Conservation (phyloP, 2,113 vertebrate species). For the Colossoma macropomum region DNA sequence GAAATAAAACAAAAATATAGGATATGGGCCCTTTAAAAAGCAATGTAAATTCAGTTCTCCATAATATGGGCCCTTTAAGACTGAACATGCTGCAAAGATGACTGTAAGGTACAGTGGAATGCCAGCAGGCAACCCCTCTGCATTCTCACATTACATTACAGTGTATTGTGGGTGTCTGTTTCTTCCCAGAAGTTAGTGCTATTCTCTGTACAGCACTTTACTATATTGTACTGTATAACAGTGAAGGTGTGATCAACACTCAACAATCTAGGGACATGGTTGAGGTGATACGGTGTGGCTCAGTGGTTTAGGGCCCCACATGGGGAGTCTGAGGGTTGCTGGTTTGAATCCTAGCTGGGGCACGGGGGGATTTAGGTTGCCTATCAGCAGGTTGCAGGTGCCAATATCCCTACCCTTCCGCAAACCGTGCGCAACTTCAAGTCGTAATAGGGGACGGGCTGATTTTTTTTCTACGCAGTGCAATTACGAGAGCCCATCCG, state of each 20-base stretch:
- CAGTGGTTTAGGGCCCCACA: not conserved
- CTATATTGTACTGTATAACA: not conserved
- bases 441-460: not conserved
- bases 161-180: slow-evolving; percentile 4
- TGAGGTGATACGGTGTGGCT: slow-evolving; percentile 35
- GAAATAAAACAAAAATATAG: too few relatives aligned
- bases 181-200: slow-evolving; percentile 27
- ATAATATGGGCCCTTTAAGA: too few relatives aligned
- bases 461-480: not conserved
- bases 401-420: slow-evolving; percentile 35
- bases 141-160: slow-evolving; percentile 4
- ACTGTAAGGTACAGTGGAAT: not conserved
- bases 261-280: slow-evolving; percentile 5
- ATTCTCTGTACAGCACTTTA: not conserved
- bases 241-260: slow-evolving; percentile 22
- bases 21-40: too few relatives aligned
- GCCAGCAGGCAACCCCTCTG: not conserved
- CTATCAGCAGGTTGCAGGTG: slow-evolving; percentile 41
- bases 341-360: slow-evolving; percentile 1
- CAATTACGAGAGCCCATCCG: slow-evolving; percentile 20
- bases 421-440: slow-evolving; percentile 6
- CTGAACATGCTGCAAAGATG: not conserved
- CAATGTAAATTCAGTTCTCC: too few relatives aligned
- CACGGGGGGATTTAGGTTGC: slow-evolving; percentile 11
- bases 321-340: not conserved